Evolutionary conservation across 2,888 invertebrate species (phyloP).

Genomic region (Chrysolina oricalcia): DNA sequence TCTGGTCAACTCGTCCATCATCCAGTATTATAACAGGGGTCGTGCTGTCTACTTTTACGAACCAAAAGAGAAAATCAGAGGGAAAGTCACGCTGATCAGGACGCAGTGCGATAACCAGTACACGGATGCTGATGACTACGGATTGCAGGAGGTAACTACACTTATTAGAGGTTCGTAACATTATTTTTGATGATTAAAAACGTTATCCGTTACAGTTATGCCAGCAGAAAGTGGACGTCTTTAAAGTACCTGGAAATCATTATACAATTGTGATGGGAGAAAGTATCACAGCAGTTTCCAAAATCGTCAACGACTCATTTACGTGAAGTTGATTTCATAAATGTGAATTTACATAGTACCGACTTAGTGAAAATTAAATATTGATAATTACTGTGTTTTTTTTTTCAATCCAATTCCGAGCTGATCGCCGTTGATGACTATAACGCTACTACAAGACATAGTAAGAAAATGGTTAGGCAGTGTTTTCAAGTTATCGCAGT

Average conservation of each 20-base stretch:
- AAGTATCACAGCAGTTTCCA: constrained; percentile 39
- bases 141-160: constrained; percentile 46
- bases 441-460: no score
- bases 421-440: no score
- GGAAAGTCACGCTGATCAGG: constrained; percentile 47
- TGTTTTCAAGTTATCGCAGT: no score
- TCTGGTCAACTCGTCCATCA: constrained; percentile 30
- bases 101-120: constrained; percentile 26
- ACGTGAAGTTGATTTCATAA: neutral
- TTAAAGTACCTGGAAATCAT: constrained; percentile 49
- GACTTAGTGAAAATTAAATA: no score
- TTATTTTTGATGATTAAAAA: neutral
- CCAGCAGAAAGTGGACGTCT: constrained; percentile 40
- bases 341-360: no score
- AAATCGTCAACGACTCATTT: constrained; percentile 41
- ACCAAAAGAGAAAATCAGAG: constrained; percentile 42
- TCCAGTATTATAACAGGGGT: constrained; percentile 46
- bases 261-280: constrained; percentile 45
- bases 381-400: no score
- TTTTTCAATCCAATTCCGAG: no score
- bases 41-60: constrained; percentile 42
- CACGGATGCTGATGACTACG: constrained; percentile 46
- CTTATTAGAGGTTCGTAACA: neutral
- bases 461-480: no score
- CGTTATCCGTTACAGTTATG: constrained; percentile 46